A percentile compares a stretch with the other conserved stretches of the same genome.
phyloP scores from a whole-genome alignment of 2,888 invertebrate genomes.

The Andrena camellia region DNA sequence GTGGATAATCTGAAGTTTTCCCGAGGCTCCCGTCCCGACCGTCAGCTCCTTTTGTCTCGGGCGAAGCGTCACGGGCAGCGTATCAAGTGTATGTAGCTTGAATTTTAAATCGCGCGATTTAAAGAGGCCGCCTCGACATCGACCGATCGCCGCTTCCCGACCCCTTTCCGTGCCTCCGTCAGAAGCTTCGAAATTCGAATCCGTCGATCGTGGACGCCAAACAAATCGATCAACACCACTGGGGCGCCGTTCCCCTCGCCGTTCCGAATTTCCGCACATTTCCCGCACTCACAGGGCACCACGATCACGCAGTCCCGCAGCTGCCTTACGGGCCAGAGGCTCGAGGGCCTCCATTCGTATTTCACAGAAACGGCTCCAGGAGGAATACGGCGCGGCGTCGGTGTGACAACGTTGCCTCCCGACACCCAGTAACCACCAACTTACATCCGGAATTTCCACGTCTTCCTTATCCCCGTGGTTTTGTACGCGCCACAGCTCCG shows the following conservation, averaged over 20 bases:
- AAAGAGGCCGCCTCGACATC: slow-evolving; percentile 42
- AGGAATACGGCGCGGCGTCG: background rate
- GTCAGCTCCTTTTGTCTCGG: background rate
- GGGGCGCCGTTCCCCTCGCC: background rate
- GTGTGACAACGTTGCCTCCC: no score
- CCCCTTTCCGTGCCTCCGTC: background rate
- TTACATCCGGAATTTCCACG: slow-evolving; percentile 50
- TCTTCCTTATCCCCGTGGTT: background rate
- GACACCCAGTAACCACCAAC: slow-evolving; percentile 4
- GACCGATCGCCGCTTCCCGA: slow-evolving; percentile 28
- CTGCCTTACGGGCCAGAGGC: no score
- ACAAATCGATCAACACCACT: background rate
- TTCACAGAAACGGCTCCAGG: background rate
- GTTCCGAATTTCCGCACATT: slow-evolving; percentile 4
- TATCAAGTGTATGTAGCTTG: slow-evolving; percentile 3
- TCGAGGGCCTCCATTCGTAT: no score
- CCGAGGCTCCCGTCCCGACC: background rate
- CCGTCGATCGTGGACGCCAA: background rate
- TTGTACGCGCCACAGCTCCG: slow-evolving; percentile 2
- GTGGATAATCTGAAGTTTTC: slow-evolving; percentile 2
- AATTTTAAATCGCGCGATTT: slow-evolving; percentile 30
- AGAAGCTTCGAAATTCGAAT: slow-evolving; percentile 25
- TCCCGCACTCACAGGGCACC: slow-evolving; percentile 3
- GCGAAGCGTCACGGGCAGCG: slow-evolving; percentile 32
- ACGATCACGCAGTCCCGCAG: slow-evolving; percentile 12